Evolutionary conservation across 1,140 invertebrate genomes (phyloP), one percentile per base, ranked within the genome.

Genomic region (Kradibia gibbosae): DNA sequence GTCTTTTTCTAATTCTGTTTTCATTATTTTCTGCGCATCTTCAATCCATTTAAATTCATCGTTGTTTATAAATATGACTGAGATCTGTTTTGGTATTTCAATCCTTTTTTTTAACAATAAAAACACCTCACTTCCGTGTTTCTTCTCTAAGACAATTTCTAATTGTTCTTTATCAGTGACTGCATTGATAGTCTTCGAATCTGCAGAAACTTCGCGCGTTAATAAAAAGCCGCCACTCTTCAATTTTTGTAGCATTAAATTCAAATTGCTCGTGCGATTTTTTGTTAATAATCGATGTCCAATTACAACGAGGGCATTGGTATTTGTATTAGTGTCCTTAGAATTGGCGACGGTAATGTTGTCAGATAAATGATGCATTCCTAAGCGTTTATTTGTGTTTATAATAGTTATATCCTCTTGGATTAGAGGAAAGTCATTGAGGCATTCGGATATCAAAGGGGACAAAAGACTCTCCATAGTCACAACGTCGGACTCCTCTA

Each of bases 391-490:
- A 13, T 84, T 81, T 1, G 83, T 70, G 4, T 92, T 77, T 17
- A 93, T 84, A 65, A 87, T 89, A 48, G 3, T 76, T 15, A 75
- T 31, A n/a, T 79, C 72, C 17, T 73, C 57, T 48, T 94, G 92
- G 3, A 93, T 90, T 5, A 95, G 86, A 22, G 94, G 93, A 45
- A 93, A 85, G 84, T 94, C 93, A 75, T 91, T 92, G 1, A 95
- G 88, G 8, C 92, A 86, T 3, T 93, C 92, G 76, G 88, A 86
- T 25, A 95, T 90, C 42, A 91, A 84, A 28, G 92, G 92, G 3
- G 93, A 88, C 0, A 94, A 74, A 0, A 92, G 88, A 78, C 91
- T 78, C 15, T 89, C 83, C 22, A 91, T 85, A 50, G 86, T 85
- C 81, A 92, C 91, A 48, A 91, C 89, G 85, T 93, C 91, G 17